These are phyloP conservation scores for Ictidomys tridecemlineatus DNA, from an alignment of 2,113 vertebrate genomes.

Conservation along the genomic window DNA sequence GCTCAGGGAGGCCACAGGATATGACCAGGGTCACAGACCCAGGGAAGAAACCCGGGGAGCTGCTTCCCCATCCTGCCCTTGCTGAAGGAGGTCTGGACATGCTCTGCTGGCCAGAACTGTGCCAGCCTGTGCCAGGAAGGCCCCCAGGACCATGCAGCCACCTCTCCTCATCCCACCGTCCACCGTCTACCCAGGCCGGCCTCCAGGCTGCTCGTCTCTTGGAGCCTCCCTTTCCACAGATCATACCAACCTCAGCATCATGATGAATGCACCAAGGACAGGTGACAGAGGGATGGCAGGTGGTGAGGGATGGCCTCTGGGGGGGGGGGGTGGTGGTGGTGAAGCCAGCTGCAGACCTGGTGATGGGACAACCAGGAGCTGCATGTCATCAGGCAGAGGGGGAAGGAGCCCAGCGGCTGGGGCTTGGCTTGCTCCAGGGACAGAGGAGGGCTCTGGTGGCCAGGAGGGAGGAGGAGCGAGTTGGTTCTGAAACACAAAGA, in stretches of 20 bases:
- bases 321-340: not conserved
- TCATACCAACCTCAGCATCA: rapidly evolving
- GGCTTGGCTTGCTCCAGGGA: rapidly evolving
- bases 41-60: not conserved
- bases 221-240: not conserved
- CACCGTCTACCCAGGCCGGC: rapidly evolving
- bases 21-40: not conserved
- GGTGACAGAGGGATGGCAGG: rapidly evolving
- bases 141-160: rapidly evolving
- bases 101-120: not conserved
- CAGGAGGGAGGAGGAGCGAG: not conserved
- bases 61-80: not conserved
- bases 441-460: not conserved
- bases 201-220: not conserved
- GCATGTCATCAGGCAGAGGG: not conserved
- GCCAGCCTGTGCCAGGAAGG: rapidly evolving
- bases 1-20: not conserved
- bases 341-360: not conserved
- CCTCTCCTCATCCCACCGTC: not conserved
- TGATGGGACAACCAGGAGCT: too few relatives aligned
- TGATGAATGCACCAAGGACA: not conserved
- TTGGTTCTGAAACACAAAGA: not conserved
- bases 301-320: not conserved
- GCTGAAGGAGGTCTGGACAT: not conserved
- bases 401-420: not conserved